Percentiles rank a stretch among this genome's conserved stretches.
Evolutionary conservation across 1,140 invertebrate genomes (phyloP).

Genomic region (Drosophila insularis): DNA sequence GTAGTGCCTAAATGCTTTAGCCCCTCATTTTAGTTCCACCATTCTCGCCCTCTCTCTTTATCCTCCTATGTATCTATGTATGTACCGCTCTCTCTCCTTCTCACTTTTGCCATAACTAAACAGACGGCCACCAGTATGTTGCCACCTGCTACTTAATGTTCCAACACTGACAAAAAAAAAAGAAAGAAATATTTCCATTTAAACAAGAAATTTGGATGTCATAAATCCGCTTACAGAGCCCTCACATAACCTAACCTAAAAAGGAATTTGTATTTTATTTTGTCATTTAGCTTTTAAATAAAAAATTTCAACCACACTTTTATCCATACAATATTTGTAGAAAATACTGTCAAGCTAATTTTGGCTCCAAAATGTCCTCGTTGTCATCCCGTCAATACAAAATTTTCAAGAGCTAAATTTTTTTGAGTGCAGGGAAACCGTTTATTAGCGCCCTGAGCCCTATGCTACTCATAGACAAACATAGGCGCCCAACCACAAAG

Average conservation of each 20-base stretch:
- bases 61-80: neutral
- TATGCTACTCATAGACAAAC: conserved; percentile 31
- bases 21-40: conserved; percentile 1
- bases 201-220: too few species aligned
- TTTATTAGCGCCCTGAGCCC: conserved; percentile 47
- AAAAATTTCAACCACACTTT: too few species aligned
- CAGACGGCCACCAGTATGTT: conserved; percentile 50
- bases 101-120: conserved; percentile 36
- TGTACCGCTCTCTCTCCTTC: conserved; percentile 5
- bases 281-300: too few species aligned
- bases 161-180: conserved; percentile 46
- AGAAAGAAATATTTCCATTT: conserved; percentile 17
- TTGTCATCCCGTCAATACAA: too few species aligned
- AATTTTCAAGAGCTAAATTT: conserved; percentile 19
- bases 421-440: conserved; percentile 22
- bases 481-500: conserved; percentile 37
- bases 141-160: conserved; percentile 66
- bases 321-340: too few species aligned
- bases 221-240: too few species aligned
- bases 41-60: neutral
- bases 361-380: too few species aligned
- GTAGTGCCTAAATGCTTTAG: conserved; percentile 67
- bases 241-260: too few species aligned
- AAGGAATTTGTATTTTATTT: too few species aligned
- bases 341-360: too few species aligned